These are phyloP conservation scores for Spermophilus dauricus DNA, from an alignment of 2,113 vertebrate genomes.

Conservation along the genomic window DNA sequence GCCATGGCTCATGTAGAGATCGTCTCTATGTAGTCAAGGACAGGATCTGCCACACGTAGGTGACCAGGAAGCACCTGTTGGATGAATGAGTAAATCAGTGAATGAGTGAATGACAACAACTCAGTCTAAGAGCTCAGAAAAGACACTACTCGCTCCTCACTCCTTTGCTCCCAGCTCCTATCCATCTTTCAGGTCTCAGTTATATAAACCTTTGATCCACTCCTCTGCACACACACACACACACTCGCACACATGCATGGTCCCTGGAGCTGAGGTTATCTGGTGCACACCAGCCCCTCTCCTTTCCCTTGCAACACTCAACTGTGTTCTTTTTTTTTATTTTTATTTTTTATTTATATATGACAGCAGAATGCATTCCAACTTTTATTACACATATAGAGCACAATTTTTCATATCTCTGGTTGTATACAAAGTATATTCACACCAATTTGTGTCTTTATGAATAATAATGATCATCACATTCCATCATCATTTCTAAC, in stretches of 20 bases:
- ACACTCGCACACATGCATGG: neutral
- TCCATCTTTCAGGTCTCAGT: neutral
- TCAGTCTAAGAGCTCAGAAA: neutral
- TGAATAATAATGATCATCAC: no score
- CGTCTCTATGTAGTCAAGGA: neutral
- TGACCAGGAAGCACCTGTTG: neutral
- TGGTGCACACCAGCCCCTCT: accelerated
- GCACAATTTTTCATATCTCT: no score
- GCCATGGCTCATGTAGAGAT: neutral
- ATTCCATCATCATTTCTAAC: no score
- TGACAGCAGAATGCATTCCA: no score
- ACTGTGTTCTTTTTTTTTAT: neutral
- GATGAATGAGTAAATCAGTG: neutral
- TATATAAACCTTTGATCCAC: neutral
- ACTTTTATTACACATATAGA: no score
- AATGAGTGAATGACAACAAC: no score
- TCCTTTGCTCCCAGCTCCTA: neutral
- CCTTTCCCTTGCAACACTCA: neutral
- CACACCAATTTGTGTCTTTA: no score
- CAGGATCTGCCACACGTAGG: neutral
- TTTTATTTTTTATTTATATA: no score
- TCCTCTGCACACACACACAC: neutral
- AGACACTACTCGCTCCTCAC: neutral
- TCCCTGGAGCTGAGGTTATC: neutral
- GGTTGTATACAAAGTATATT: no score